A percentile compares a stretch with the other conserved stretches of the same genome.
Conservation (phyloP, 2,888 invertebrate genomes). For the Parasteatoda lunata region DNA sequence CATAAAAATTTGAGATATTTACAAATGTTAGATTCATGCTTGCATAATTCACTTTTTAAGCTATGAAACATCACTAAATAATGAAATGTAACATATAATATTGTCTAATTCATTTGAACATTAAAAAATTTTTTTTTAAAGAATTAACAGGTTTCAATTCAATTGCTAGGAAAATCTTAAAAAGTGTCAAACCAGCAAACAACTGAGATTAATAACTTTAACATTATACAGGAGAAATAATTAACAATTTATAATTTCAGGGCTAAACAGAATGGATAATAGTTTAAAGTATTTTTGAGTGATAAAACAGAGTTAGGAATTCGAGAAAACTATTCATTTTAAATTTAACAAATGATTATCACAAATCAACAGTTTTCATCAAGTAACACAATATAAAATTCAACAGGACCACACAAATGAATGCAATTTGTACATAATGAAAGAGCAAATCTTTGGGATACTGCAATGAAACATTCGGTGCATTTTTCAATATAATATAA, state of each 20-base stretch:
- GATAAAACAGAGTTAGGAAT: slow-evolving; percentile 13
- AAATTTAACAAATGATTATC: slow-evolving; percentile 50
- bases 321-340: slow-evolving; percentile 8
- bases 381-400: slow-evolving; percentile 62
- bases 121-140: too few relatives aligned
- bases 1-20: slow-evolving; percentile 1
- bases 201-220: background rate
- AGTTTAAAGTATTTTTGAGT: background rate
- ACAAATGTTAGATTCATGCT: background rate
- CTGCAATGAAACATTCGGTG: slow-evolving; percentile 41
- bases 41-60: background rate
- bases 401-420: slow-evolving; percentile 56
- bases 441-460: slow-evolving; percentile 61
- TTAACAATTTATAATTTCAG: background rate
- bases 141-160: too few relatives aligned
- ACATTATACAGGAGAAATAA: background rate
- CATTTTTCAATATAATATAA: slow-evolving; percentile 29
- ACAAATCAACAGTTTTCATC: slow-evolving; percentile 53
- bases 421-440: slow-evolving; percentile 54
- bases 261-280: background rate
- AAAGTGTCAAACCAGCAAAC: background rate
- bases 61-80: background rate
- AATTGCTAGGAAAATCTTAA: background rate
- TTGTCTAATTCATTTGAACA: too few relatives aligned
- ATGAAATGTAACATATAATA: background rate